Conservation (phyloP, 2,797 vertebrate species). For the Neosilurus mollespiculum region DNA sequence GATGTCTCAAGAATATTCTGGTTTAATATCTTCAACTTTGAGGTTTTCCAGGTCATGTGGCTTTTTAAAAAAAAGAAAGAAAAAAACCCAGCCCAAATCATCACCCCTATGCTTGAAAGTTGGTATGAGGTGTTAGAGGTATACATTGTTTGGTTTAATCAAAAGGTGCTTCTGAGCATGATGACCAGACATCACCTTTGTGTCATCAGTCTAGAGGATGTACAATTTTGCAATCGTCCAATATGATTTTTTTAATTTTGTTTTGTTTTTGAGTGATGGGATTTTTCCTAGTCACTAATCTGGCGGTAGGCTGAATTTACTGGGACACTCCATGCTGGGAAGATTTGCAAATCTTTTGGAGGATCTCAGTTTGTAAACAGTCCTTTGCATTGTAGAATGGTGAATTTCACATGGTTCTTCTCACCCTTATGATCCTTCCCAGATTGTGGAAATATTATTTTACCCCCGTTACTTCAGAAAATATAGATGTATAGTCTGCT, state of each 20-base stretch:
- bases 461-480: too few relatives aligned
- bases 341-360: background rate
- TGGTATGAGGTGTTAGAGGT: background rate
- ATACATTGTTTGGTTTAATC: background rate
- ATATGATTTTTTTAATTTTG: too few relatives aligned
- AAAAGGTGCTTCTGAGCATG: background rate
- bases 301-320: background rate
- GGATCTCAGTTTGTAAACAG: background rate
- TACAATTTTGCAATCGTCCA: background rate
- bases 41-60: background rate
- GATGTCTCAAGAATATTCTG: constrained; percentile 1
- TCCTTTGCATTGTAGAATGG: background rate
- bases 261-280: background rate
- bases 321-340: background rate
- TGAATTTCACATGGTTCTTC: background rate
- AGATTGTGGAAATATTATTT: background rate
- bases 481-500: too few relatives aligned
- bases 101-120: background rate
- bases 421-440: too few relatives aligned
- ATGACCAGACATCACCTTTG: background rate
- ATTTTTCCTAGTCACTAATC: background rate
- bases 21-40: background rate
- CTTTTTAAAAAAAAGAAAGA: background rate
- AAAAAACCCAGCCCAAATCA: background rate
- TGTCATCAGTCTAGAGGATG: background rate